Conservation (phyloP, 2,113 vertebrate genomes). For the Epinephelus moara region DNA sequence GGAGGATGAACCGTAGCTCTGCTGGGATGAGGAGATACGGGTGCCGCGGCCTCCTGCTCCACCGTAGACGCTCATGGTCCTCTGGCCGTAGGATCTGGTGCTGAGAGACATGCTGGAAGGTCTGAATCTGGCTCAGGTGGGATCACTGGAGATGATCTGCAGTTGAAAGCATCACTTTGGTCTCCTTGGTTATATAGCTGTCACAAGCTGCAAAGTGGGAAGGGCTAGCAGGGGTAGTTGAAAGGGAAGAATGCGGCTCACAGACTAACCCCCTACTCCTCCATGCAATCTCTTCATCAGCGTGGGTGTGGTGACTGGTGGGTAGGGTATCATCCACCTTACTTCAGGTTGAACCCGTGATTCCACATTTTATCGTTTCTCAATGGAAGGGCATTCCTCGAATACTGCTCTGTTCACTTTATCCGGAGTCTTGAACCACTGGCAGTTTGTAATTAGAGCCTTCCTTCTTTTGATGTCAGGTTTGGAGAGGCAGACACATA, state of each 20-base stretch:
- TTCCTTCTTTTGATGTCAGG: not conserved
- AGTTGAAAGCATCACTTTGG: conserved; percentile 54
- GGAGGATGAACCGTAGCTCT: not conserved
- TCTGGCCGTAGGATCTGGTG: conserved; percentile 49
- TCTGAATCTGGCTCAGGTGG: conserved; percentile 46
- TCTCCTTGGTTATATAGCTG: conserved; percentile 66
- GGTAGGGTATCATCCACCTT: not conserved
- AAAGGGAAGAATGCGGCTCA: conserved; percentile 63
- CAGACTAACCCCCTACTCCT: conserved; percentile 19
- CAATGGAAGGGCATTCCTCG: conserved; percentile 30
- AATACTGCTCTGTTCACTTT: not conserved
- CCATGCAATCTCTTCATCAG: conserved; percentile 56
- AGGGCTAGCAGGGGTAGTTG: conserved; percentile 15
- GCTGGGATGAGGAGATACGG: conserved; percentile 63
- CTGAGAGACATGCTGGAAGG: conserved; percentile 71
- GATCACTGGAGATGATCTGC: conserved; percentile 61
- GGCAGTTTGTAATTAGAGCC: not conserved
- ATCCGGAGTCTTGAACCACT: not conserved
- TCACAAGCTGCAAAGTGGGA: conserved; percentile 54
- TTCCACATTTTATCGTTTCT: conserved; percentile 58
- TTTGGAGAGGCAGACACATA: conserved; percentile 1
- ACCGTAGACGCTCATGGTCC: conserved; percentile 75
- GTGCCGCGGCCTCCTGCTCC: conserved; percentile 77
- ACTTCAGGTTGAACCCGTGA: conserved; percentile 66
- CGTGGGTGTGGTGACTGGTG: conserved; percentile 36